Percentiles rank a stretch among this genome's conserved stretches.
Conservation (phyloP, 2,797 vertebrate species). For the Falco biarmicus region DNA sequence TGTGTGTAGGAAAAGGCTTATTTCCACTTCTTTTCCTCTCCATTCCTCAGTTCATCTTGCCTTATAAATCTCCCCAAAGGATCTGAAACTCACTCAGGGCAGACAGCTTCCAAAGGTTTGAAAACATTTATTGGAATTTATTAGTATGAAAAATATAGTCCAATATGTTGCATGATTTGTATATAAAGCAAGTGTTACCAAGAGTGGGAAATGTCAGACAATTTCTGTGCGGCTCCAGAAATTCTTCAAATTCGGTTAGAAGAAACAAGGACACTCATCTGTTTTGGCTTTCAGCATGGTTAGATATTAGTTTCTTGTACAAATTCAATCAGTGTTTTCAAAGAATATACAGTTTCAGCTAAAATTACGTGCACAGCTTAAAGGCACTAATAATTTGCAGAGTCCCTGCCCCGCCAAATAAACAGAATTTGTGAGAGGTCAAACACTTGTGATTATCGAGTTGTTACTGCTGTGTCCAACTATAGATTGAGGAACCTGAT, state of each 20-base stretch:
- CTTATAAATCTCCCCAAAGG: background rate
- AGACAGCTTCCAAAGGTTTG: background rate
- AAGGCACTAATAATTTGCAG: background rate
- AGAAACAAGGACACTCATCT: background rate
- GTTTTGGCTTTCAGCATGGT: background rate
- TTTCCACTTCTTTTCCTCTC: background rate
- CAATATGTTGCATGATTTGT: background rate
- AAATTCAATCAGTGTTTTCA: constrained; percentile 3
- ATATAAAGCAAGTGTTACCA: background rate
- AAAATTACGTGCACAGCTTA: background rate
- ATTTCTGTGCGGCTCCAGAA: background rate
- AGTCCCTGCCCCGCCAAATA: background rate
- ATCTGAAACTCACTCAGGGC: background rate
- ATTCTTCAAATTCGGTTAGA: constrained; percentile 11
- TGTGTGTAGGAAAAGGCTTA: background rate
- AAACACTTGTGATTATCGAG: background rate
- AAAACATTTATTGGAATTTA: background rate
- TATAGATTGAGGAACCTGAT: background rate
- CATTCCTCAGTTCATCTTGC: background rate
- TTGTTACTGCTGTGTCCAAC: background rate
- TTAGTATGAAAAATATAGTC: background rate
- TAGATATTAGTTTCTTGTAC: background rate
- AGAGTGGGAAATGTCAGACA: background rate
- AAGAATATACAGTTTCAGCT: background rate
- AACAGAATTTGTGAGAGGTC: constrained; percentile 5